Conservation (phyloP, 2,888 invertebrate species). For the Apocheima hispidaria region DNA sequence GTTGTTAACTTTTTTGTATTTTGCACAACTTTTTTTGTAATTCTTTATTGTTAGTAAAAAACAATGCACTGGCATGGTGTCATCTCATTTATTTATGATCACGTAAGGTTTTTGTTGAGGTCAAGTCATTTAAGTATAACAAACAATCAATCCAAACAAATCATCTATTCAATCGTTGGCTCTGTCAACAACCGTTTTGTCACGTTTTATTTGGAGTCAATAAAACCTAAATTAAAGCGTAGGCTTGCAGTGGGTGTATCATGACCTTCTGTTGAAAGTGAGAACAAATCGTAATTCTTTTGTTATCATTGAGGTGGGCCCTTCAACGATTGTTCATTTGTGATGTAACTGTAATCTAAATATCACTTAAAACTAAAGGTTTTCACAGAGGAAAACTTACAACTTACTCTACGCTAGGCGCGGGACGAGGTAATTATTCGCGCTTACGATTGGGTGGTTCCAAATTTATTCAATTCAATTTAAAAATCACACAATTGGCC, state of each 20-base stretch:
- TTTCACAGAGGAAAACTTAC: too few species aligned
- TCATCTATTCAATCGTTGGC: constrained; percentile 12
- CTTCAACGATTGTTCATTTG: constrained; percentile 43
- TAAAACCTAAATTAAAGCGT: constrained; percentile 54
- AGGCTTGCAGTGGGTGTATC: constrained; percentile 62
- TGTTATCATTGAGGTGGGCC: constrained; percentile 53
- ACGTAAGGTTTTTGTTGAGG: constrained; percentile 5
- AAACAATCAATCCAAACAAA: constrained; percentile 21
- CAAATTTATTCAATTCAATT: too few species aligned
- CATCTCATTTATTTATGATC: background rate
- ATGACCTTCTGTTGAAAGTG: constrained; percentile 70
- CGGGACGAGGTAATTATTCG: too few species aligned
- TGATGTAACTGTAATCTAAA: constrained; percentile 13
- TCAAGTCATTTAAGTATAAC: background rate
- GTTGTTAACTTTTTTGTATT: too few species aligned
- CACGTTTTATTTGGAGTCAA: constrained; percentile 43
- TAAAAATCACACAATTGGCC: too few species aligned
- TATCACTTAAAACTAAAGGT: constrained; percentile 1
- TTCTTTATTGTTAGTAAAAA: too few species aligned
- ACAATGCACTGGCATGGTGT: too few species aligned
- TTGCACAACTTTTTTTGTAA: too few species aligned
- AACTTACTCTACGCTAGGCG: too few species aligned
- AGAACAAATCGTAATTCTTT: constrained; percentile 61
- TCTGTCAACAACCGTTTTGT: constrained; percentile 40
- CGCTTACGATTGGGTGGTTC: too few species aligned